phyloP scores from a whole-genome alignment of 2,888 invertebrate species.

The Choreutis nemorana region DNA sequence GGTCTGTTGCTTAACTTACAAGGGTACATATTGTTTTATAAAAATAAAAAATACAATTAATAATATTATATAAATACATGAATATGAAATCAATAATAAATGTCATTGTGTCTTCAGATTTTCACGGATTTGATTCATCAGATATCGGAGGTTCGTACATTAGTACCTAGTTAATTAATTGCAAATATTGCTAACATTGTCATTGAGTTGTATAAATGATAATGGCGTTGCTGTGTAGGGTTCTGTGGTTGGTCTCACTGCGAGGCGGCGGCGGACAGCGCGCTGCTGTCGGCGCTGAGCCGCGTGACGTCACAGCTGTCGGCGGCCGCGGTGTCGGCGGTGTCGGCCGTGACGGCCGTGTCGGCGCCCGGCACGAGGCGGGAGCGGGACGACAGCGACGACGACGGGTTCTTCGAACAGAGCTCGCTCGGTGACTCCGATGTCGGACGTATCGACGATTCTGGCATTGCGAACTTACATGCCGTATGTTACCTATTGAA shows the following conservation, averaged over 20 bases:
- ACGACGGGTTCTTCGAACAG: slow-evolving; percentile 55
- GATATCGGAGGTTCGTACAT: slow-evolving; percentile 15
- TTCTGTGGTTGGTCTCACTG: slow-evolving; percentile 22
- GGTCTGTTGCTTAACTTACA: too few relatives aligned
- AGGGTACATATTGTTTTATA: too few relatives aligned
- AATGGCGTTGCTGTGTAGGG: slow-evolving; percentile 11
- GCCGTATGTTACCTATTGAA: too few relatives aligned
- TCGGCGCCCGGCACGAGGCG: slow-evolving; percentile 8
- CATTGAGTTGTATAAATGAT: not conserved
- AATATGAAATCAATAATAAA: too few relatives aligned
- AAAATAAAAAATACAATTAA: too few relatives aligned
- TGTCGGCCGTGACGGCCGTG: slow-evolving; percentile 7
- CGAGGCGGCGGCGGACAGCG: slow-evolving; percentile 13
- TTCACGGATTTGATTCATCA: slow-evolving; percentile 22
- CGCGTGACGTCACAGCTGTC: slow-evolving; percentile 4
- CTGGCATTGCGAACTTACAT: too few relatives aligned
- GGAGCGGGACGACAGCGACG: slow-evolving; percentile 23
- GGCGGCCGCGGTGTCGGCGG: slow-evolving; percentile 11
- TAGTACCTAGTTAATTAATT: too few relatives aligned
- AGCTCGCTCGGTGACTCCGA: slow-evolving; percentile 31
- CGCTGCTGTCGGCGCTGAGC: slow-evolving; percentile 11
- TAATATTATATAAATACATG: too few relatives aligned
- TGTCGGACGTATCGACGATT: too few relatives aligned
- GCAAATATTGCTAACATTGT: too few relatives aligned
- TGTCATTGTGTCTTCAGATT: slow-evolving; percentile 22